phyloP scores from a whole-genome alignment of 2,888 invertebrate genomes.

The Pherbina coryleti region DNA sequence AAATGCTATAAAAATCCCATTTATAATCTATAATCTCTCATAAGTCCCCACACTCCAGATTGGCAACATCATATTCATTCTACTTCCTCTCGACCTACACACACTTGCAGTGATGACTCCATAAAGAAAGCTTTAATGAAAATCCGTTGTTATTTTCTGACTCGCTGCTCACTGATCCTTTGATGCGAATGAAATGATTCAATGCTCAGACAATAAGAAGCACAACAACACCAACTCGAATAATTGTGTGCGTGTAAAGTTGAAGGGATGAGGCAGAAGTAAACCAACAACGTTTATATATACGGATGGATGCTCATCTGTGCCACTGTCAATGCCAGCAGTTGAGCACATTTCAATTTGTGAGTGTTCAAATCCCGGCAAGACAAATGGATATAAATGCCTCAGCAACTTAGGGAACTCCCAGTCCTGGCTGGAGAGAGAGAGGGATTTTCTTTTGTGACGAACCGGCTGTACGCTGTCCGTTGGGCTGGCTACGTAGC shows the following conservation, averaged over 20 bases:
- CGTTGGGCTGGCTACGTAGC: constrained; percentile 35
- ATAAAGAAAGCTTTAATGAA: constrained; percentile 69
- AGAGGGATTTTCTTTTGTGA: constrained; percentile 38
- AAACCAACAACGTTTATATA: constrained; percentile 29
- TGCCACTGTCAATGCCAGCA: constrained; percentile 46
- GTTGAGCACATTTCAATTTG: constrained; percentile 47
- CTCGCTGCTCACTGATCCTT: constrained; percentile 73
- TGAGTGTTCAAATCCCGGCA: constrained; percentile 45
- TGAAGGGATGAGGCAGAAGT: constrained; percentile 36
- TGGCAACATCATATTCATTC: constrained; percentile 57
- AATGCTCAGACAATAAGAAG: constrained; percentile 40
- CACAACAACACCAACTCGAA: constrained; percentile 14
- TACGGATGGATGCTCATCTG: constrained; percentile 44
- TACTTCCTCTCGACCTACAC: constrained; percentile 33
- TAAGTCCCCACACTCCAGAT: constrained; percentile 62
- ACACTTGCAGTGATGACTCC: constrained; percentile 41
- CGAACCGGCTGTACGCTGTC: constrained; percentile 29
- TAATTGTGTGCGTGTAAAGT: constrained; percentile 30
- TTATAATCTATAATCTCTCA: constrained; percentile 69
- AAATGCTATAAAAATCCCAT: constrained; percentile 63
- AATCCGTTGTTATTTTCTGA: constrained; percentile 74
- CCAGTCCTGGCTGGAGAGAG: constrained; percentile 36
- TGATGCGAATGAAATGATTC: constrained; percentile 59
- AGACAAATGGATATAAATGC: constrained; percentile 53
- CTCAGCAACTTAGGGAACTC: constrained; percentile 43